Evolutionary conservation across 2,797 vertebrate species (phyloP), one percentile per base, ranked within the genome.

Genomic region (Bovichtus diacanthus): DNA sequence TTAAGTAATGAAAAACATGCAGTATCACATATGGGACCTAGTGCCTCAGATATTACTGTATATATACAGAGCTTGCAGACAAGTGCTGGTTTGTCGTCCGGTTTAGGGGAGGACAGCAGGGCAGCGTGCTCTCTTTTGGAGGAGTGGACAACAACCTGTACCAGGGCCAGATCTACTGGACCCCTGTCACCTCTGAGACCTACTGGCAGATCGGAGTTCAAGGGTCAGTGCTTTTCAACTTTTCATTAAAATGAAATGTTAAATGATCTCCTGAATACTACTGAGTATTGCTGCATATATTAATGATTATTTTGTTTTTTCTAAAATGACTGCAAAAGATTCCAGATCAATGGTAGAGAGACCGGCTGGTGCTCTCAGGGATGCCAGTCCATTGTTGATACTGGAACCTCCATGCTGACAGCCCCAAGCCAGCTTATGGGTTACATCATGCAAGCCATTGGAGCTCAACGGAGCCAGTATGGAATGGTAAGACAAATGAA

Each of bases 311-410:
- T 51, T 54, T 21, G 13, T 67, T 13, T 67, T 13, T 41, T 21
- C 2, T 43, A 19, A 27, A 21, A 27, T 65, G 27, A 39, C 8
- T 23, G 9, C 21, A 44, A 46, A 21, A 36, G 95, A 62, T 95
- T 96, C 66, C 31, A 81, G 63, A 68, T 96, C 0, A 92, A 86
- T 11, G 81, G 85, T 21, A 78, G 86, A 1, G 74, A 49, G 36
- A 94, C 80, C 0, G 84, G 82, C 46, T 95, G 86, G 90, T 96
- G 95, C 84, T 90, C 83, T 27, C 68, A 86, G 67, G 96, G 95
- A 70, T 97, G 95, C 85, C 95, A 96, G 88, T 90, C 92, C 61
- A 90, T 95, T 8, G 94, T 96, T 84, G 96, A 96, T 80, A 96
- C 95, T 0, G 95, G 96, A 60, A 97, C 94, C 0, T 95, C 92